Evolutionary conservation across 2,888 invertebrate genomes (phyloP).

Genomic region (Sarcophaga caerulescens): DNA sequence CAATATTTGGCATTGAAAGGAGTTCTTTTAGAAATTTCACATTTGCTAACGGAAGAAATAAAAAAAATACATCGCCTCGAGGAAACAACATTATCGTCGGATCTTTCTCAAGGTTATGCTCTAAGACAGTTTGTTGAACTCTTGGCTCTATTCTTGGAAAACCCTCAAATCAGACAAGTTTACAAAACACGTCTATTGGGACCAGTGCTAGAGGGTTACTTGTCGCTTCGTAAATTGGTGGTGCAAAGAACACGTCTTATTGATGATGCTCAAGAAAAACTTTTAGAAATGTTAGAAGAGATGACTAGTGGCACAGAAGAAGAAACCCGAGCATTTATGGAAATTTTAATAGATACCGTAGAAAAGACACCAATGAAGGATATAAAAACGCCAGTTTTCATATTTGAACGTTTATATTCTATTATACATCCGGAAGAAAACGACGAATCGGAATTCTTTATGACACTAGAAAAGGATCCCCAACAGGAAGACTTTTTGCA

Average conservation of each 20-base stretch:
- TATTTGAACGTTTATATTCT: slow-evolving; percentile 97
- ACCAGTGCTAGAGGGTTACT: slow-evolving; percentile 90
- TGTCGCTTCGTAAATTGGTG: slow-evolving; percentile 93
- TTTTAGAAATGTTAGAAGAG: slow-evolving; percentile 95
- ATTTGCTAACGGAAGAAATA: slow-evolving; percentile 93
- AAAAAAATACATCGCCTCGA: slow-evolving; percentile 93
- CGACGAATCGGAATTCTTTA: slow-evolving; percentile 97
- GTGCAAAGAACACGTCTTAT: slow-evolving; percentile 97
- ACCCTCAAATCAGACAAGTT: slow-evolving; percentile 91
- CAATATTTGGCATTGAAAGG: slow-evolving; percentile 95
- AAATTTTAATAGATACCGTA: slow-evolving; percentile 97
- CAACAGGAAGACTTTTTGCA: slow-evolving; percentile 98
- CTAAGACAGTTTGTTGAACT: slow-evolving; percentile 94
- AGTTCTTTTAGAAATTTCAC: slow-evolving; percentile 91
- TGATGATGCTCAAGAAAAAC: slow-evolving; percentile 97
- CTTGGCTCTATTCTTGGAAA: slow-evolving; percentile 93
- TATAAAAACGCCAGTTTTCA: slow-evolving; percentile 97
- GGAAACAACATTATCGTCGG: slow-evolving; percentile 95
- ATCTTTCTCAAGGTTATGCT: slow-evolving; percentile 96
- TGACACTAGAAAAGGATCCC: slow-evolving; percentile 98
- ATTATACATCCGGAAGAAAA: slow-evolving; percentile 99
- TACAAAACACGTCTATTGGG: slow-evolving; percentile 94
- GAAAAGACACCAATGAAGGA: slow-evolving; percentile 95
- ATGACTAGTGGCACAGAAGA: slow-evolving; percentile 97
- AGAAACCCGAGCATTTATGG: slow-evolving; percentile 98